A percentile compares a stretch with the other conserved stretches of the same genome.
Conservation (phyloP, 2,888 invertebrate species). For the Automeris io region DNA sequence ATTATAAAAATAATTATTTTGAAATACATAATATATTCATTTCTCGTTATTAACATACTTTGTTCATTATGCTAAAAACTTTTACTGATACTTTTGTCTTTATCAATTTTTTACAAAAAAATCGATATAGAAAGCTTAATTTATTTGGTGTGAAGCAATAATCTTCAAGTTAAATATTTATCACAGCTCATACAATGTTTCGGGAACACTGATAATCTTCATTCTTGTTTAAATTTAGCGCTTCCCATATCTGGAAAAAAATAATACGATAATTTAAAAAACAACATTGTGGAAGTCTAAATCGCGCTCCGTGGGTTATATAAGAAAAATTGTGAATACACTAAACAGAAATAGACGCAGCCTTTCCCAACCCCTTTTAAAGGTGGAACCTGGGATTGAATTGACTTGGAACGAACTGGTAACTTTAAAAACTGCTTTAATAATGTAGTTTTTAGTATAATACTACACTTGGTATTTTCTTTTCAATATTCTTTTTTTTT, state of each 20-base stretch:
- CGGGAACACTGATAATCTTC: neutral
- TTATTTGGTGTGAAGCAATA: conserved; percentile 21
- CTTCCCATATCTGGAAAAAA: conserved; percentile 6
- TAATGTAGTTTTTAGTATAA: too few relatives aligned
- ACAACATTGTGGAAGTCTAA: neutral
- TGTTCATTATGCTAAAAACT: neutral
- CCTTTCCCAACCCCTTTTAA: too few relatives aligned
- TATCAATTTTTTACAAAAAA: neutral
- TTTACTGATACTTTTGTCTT: neutral
- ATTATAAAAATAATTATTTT: neutral
- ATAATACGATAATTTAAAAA: neutral
- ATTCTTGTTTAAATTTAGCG: neutral
- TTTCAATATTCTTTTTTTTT: too few relatives aligned
- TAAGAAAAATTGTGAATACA: too few relatives aligned
- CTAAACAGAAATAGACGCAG: too few relatives aligned
- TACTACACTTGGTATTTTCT: too few relatives aligned
- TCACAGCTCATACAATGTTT: conserved; percentile 2
- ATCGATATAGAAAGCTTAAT: neutral
- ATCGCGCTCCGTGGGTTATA: too few relatives aligned
- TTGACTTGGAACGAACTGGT: too few relatives aligned
- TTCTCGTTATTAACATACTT: neutral
- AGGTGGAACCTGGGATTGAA: too few relatives aligned
- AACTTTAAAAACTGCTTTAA: too few relatives aligned
- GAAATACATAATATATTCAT: neutral
- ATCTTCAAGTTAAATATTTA: conserved; percentile 20